phyloP scores from a whole-genome alignment of 37 sponge, comb jelly and placozoan genomes.

The Bolinopsis microptera region DNA sequence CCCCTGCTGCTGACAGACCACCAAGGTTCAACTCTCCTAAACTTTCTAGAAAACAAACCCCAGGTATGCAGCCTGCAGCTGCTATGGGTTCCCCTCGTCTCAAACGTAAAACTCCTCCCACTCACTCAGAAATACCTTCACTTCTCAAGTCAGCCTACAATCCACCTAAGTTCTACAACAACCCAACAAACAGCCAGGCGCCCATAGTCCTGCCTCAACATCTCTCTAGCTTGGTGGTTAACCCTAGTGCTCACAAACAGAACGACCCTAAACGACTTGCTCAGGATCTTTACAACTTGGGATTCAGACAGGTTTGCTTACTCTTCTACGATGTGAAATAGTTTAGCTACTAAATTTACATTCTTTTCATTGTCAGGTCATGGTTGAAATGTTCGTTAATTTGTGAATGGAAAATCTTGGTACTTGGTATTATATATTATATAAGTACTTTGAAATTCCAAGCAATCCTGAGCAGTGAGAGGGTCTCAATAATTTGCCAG shows the following conservation, averaged over 20 bases:
- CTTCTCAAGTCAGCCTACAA: constrained; percentile 1
- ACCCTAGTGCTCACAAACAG: constrained; percentile 5
- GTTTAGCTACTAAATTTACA: no score
- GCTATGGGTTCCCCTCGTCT: neutral
- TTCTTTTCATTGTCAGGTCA: no score
- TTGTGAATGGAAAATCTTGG: no score
- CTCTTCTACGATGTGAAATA: no score
- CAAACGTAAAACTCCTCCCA: neutral
- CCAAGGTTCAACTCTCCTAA: constrained; percentile 28
- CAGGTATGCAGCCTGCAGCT: neutral
- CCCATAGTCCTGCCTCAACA: neutral
- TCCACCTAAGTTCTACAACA: neutral
- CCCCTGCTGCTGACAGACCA: neutral
- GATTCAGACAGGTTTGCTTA: constrained; percentile 45
- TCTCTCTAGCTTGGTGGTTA: constrained; percentile 14
- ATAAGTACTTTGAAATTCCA: no score
- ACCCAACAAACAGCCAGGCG: neutral
- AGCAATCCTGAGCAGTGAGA: no score
- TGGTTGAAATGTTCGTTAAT: no score
- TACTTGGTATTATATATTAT: no score
- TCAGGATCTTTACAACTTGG: constrained; percentile 39
- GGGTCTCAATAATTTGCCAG: no score
- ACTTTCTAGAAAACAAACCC: neutral
- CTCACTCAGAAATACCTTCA: constrained; percentile 4
- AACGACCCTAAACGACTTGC: constrained; percentile 23